A percentile compares a stretch with the other conserved stretches of the same genome.
Conservation (phyloP, 2,113 vertebrate genomes). For the Pangasianodon hypophthalmus region DNA sequence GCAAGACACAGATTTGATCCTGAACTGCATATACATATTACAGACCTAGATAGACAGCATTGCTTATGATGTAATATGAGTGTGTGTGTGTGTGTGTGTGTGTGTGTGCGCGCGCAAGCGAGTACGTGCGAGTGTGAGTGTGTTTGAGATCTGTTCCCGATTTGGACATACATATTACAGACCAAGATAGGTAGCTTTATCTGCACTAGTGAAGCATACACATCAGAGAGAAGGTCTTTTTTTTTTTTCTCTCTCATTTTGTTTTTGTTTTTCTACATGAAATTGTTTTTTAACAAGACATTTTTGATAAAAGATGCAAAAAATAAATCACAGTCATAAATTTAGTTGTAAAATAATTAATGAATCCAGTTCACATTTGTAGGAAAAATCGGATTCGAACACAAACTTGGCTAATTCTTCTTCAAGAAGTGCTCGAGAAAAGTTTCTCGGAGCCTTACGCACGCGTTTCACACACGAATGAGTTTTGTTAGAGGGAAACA, state of each 20-base stretch:
- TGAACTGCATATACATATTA: not conserved
- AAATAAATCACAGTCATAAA: not conserved
- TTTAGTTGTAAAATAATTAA: not conserved
- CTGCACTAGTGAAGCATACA: not conserved
- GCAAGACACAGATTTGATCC: not conserved
- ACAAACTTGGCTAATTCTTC: not conserved
- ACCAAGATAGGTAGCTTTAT: not conserved
- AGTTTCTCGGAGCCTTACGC: no score
- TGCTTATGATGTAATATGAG: no score
- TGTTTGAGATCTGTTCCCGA: not conserved
- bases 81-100: not conserved
- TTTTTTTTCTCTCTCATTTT: not conserved
- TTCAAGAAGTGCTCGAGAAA: no score
- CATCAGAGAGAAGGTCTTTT: not conserved
- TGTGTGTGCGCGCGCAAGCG: not conserved
- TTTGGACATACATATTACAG: not conserved
- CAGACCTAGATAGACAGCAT: not conserved
- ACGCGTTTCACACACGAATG: not conserved
- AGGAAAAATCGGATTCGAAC: not conserved
- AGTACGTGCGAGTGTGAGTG: not conserved
- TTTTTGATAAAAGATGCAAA: not conserved
- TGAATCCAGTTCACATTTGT: not conserved
- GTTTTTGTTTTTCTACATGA: not conserved
- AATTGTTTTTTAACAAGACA: not conserved
- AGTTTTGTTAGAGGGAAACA: no score